Evolutionary conservation across 2,113 vertebrate species (phyloP).

Genomic region (Anolis carolinensis): DNA sequence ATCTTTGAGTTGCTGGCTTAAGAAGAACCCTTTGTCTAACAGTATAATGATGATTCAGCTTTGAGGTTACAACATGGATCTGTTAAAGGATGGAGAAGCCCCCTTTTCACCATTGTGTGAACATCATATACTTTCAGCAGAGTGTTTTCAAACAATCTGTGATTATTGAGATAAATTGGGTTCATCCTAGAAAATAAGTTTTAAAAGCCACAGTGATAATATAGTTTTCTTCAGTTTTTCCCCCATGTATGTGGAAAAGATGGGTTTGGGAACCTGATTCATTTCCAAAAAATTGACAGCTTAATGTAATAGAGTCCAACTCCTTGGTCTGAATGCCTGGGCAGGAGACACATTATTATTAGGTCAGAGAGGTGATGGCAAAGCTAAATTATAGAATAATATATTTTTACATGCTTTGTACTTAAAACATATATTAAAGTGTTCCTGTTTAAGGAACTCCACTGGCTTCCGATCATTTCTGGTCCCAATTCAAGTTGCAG

Average conservation of each 20-base stretch:
- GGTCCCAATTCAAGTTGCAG: no score
- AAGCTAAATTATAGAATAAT: no score
- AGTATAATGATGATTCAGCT: not conserved
- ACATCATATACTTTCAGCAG: no score
- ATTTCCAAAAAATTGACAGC: no score
- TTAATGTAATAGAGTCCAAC: not conserved
- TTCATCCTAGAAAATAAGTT: no score
- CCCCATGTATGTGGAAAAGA: not conserved
- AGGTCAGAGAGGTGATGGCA: no score
- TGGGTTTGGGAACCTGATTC: not conserved
- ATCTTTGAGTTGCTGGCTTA: not conserved
- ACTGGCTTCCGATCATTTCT: no score
- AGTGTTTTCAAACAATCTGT: not conserved
- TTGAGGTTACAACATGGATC: not conserved
- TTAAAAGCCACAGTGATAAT: not conserved
- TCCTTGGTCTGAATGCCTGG: no score
- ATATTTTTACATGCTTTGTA: no score
- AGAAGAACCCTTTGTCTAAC: not conserved
- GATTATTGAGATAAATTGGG: not conserved
- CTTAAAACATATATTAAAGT: no score
- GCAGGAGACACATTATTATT: no score
- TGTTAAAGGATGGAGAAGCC: not conserved
- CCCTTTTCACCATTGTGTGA: not conserved
- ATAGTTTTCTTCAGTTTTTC: not conserved
- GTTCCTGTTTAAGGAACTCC: no score